Evolutionary conservation across 1,140 invertebrate species (phyloP), one percentile per base, ranked within the genome.

Genomic region (Cepaea nemoralis): DNA sequence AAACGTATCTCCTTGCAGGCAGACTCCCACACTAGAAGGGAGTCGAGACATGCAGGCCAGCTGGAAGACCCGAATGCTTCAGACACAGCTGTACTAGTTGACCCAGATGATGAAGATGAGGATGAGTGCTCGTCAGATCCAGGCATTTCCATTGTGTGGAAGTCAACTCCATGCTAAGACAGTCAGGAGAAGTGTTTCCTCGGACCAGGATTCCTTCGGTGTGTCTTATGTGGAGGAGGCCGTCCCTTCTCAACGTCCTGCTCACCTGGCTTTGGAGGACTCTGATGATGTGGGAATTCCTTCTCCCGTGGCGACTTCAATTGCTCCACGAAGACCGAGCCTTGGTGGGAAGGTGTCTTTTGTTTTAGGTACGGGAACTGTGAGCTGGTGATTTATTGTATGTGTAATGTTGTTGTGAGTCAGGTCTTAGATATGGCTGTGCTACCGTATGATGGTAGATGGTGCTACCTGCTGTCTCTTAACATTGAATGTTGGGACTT

Each of bases 341-440:
- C 14, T 42, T 40, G 63, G 37, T 12, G 77, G 77, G 12, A 79
- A 69, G 35, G 77, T 79, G 12, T 69, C 59, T 1, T 79, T 79
- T 79, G 77, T 79, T 79, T 59, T 79, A 37, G 77, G 77, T 79
- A 37, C 67, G 77, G 27, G 6, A 2, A 39, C 37, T 24, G 8
- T n/a, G 50, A 16, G 16, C n/a, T n/a, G 16, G 16, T n/a, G 16
- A 16, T 55, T 55, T n/a, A n/a, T n/a, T n/a, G n/a, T n/a, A n/a
- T n/a, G n/a, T n/a, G n/a, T n/a, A n/a, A n/a, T n/a, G n/a, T n/a
- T n/a, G n/a, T n/a, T n/a, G n/a, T n/a, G n/a, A n/a, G n/a, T n/a
- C n/a, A n/a, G n/a, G n/a, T n/a, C n/a, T n/a, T n/a, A n/a, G n/a
- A n/a, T n/a, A n/a, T n/a, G n/a, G n/a, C n/a, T n/a, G n/a, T n/a